Evolutionary conservation across 2,797 vertebrate genomes (phyloP).

Genomic region (Apodemus agrarius): DNA sequence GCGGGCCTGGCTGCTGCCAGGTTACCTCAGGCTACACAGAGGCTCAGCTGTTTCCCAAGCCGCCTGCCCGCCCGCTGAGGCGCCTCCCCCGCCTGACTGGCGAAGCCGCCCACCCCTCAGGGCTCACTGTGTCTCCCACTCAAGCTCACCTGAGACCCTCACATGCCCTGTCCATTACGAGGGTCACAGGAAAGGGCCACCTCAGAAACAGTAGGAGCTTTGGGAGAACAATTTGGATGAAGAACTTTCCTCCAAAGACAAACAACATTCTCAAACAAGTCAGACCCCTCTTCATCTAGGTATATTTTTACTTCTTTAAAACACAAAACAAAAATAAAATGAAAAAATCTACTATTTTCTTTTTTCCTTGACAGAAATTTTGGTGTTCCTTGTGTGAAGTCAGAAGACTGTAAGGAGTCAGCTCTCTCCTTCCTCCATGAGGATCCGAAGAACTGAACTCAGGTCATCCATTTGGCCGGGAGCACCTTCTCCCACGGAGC

Average conservation of each 20-base stretch:
- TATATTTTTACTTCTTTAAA: background rate
- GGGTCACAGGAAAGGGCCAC: background rate
- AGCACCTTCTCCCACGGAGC: background rate
- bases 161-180: accelerated
- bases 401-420: background rate
- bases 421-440: background rate
- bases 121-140: background rate
- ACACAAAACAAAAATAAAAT: background rate
- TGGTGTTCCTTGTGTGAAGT: background rate
- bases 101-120: background rate
- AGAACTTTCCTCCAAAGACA: background rate
- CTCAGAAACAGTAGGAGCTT: background rate
- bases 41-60: constrained; percentile 54
- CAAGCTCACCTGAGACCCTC: background rate
- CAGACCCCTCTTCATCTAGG: background rate
- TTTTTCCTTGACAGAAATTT: background rate
- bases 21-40: constrained; percentile 57
- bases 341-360: background rate
- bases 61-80: background rate
- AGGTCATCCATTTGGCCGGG: background rate
- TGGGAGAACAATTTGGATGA: accelerated
- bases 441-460: background rate
- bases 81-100: constrained; percentile 45
- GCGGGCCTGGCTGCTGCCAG: constrained; percentile 43
- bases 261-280: background rate